phyloP scores from a whole-genome alignment of 1,140 invertebrate species.

The Anastatus disparis region DNA sequence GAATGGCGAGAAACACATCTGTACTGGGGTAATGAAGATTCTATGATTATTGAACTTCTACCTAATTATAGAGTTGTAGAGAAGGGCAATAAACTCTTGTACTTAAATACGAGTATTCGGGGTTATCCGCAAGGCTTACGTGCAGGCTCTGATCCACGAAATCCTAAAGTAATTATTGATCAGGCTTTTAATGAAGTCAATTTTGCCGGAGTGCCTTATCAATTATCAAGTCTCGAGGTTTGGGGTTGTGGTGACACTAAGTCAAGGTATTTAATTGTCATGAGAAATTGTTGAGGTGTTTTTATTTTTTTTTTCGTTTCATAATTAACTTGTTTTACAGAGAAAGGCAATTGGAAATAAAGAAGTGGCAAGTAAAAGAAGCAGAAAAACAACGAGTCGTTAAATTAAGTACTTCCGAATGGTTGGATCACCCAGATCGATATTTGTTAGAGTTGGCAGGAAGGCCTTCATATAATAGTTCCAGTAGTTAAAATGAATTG shows the following conservation, averaged over 20 bases:
- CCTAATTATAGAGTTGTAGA: conserved; percentile 80
- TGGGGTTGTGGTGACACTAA: conserved; percentile 85
- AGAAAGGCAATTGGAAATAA: conserved; percentile 86
- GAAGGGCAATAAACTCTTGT: conserved; percentile 80
- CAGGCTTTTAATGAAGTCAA: conserved; percentile 59
- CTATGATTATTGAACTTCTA: conserved; percentile 80
- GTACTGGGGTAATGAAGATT: conserved; percentile 84
- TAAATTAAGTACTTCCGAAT: conserved; percentile 85
- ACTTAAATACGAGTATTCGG: conserved; percentile 84
- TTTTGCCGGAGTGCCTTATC: conserved; percentile 67
- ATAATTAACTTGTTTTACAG: conserved; percentile 58
- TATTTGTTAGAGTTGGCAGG: conserved; percentile 87
- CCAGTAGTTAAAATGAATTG: conserved; percentile 42
- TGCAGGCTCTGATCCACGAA: conserved; percentile 81
- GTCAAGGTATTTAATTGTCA: conserved; percentile 59
- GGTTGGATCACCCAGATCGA: conserved; percentile 92
- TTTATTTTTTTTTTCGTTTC: conserved; percentile 30
- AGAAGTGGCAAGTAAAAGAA: conserved; percentile 90
- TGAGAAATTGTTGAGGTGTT: background rate
- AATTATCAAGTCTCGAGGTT: conserved; percentile 74
- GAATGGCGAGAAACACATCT: conserved; percentile 89
- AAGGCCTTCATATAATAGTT: conserved; percentile 74
- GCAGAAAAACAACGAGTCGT: conserved; percentile 83
- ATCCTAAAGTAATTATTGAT: conserved; percentile 77
- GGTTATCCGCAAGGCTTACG: conserved; percentile 87